Conservation (phyloP, 2,113 vertebrate genomes). For the Ophiodon elongatus region DNA sequence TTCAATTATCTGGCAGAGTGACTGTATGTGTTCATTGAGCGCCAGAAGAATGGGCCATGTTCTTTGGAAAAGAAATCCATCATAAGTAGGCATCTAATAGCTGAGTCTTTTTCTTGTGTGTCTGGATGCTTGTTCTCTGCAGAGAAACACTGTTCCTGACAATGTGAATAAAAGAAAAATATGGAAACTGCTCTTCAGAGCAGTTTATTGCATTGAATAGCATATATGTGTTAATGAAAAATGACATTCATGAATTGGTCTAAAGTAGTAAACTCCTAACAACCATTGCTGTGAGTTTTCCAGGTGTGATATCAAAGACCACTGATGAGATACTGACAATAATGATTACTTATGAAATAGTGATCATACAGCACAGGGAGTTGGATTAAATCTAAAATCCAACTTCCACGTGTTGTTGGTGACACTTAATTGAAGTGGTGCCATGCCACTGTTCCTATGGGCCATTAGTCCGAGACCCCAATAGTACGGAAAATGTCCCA, state of each 20-base stretch:
- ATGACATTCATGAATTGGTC: neutral
- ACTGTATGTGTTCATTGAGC: constrained; percentile 27
- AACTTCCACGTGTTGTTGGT: neutral
- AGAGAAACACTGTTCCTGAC: neutral
- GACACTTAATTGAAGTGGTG: neutral
- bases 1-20: constrained; percentile 58
- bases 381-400: neutral
- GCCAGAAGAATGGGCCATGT: constrained; percentile 31
- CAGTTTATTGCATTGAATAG: neutral
- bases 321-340: neutral
- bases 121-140: constrained; percentile 15
- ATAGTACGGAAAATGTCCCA: neutral
- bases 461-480: neutral
- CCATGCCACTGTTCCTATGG: neutral
- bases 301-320: neutral
- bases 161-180: constrained; percentile 13
- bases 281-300: neutral
- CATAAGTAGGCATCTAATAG: constrained; percentile 9
- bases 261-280: neutral
- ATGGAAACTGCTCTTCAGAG: constrained; percentile 21
- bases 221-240: neutral
- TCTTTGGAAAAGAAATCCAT: constrained; percentile 45
- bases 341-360: neutral
- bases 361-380: neutral
- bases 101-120: constrained; percentile 5